A percentile compares a stretch with the other conserved stretches of the same genome.
Conservation (phyloP, 2,888 invertebrate species). For the Ganaspis brasiliensis region DNA sequence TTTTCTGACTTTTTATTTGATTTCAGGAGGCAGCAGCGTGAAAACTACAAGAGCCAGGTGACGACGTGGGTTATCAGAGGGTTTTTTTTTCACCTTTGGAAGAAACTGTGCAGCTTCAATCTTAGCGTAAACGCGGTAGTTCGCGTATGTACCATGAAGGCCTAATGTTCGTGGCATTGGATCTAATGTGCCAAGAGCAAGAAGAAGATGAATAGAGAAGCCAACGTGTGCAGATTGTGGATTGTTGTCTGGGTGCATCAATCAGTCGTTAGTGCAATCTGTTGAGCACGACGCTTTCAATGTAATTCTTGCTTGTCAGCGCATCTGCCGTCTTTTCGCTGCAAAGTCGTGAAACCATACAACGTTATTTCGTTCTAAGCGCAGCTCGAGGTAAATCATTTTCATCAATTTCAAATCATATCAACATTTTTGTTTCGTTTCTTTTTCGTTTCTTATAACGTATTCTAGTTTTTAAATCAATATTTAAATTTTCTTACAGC, state of each 20-base stretch:
- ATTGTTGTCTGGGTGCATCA: conserved; percentile 72
- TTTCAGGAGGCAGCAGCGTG: background rate
- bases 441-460: background rate
- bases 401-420: background rate
- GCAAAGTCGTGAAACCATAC: conserved; percentile 22
- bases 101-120: conserved; percentile 1
- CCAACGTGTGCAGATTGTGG: conserved; percentile 58
- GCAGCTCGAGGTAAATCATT: background rate
- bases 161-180: conserved; percentile 49
- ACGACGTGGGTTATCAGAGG: conserved; percentile 14
- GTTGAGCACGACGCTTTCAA: conserved; percentile 73
- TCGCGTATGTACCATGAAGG: conserved; percentile 7
- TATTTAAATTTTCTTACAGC: too few species aligned
- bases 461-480: background rate
- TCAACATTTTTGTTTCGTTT: too few species aligned
- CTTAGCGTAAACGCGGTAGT: conserved; percentile 47
- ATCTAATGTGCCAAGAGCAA: conserved; percentile 58
- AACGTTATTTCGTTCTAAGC: background rate
- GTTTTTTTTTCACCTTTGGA: conserved; percentile 1
- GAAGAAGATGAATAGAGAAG: conserved; percentile 75
- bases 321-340: conserved; percentile 71
- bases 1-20: background rate
- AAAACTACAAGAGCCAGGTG: conserved; percentile 32
- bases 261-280: conserved; percentile 77
- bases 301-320: conserved; percentile 78